A percentile compares a stretch with the other conserved stretches of the same genome.
These are phyloP conservation scores for Microdon myrmicae DNA, from an alignment of 2,888 invertebrate species.

Conservation along the genomic window DNA sequence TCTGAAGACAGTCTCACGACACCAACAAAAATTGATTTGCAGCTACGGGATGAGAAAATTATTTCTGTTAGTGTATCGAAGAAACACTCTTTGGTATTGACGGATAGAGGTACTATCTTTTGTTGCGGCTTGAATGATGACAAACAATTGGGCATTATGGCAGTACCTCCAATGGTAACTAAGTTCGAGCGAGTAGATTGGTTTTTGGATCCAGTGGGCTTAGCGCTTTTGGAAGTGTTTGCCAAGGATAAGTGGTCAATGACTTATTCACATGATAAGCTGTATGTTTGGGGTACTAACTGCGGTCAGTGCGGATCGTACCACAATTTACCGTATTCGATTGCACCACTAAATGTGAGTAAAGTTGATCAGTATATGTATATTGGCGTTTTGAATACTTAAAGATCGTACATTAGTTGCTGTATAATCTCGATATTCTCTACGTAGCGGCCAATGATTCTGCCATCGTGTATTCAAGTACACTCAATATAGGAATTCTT, in stretches of 20 bases:
- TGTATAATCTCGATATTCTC: too few relatives aligned
- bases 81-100: conserved; percentile 64
- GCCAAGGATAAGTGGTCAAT: conserved; percentile 80
- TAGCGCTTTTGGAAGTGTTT: conserved; percentile 70
- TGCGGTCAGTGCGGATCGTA: conserved; percentile 79
- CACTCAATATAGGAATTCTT: too few relatives aligned
- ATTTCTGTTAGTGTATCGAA: conserved; percentile 62
- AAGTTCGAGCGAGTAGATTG: conserved; percentile 62
- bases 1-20: conserved; percentile 68
- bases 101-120: conserved; percentile 65
- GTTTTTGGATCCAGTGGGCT: conserved; percentile 64
- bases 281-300: conserved; percentile 86
- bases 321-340: too few relatives aligned
- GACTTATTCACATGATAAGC: conserved; percentile 71
- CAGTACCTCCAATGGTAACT: conserved; percentile 67
- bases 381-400: too few relatives aligned
- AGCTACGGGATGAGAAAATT: conserved; percentile 60
- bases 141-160: conserved; percentile 73
- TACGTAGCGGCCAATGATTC: too few relatives aligned
- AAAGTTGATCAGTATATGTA: too few relatives aligned
- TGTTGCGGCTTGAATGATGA: conserved; percentile 74
- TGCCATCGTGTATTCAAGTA: too few relatives aligned
- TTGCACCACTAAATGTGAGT: too few relatives aligned
- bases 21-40: conserved; percentile 61
- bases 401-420: too few relatives aligned